Evolutionary conservation across 2,113 vertebrate genomes (phyloP), one percentile per base, ranked within the genome.

Genomic region (Xyrauchen texanus): DNA sequence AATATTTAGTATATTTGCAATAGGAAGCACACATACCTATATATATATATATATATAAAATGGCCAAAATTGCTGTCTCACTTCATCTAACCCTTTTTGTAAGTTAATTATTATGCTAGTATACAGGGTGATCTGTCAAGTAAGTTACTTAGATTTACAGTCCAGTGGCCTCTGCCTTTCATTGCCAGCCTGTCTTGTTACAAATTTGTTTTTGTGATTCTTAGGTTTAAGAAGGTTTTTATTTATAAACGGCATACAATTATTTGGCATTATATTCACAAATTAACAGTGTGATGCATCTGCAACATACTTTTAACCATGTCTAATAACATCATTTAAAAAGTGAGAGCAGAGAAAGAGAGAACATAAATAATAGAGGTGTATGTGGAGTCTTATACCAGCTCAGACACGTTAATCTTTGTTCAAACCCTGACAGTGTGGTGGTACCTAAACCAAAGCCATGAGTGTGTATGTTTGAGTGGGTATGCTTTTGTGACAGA

Each of bases 361-460:
- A 69, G n/a, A 11, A 13, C 47, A 47, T 74, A 52, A 76, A 47
- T 74, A 52, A 76, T 10, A 65, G 76, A 84, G 66, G 34, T 5
- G 34, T 73, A 68, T 74, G 82, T 16, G 77, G 80, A 75, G 34
- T 81, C 60, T 68, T 13, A 68, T 68, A 15, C 58, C 66, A 77
- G 68, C 8, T 67, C 49, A 67, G 78, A 82, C 86, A 85, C 84
- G 89, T 90, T 89, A 82, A 91, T 91, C 87, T 86, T 11, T 34
- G 86, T 86, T 85, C 80, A 49, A 70, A 46, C 11, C 58, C 80
- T 82, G 86, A 87, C 79, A 13, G 66, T 87, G 16, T 53, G 76
- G 83, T 85, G 53, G 75, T 77, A 79, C 78, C 80, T 81, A 82
- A 77, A 83, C 79, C 83, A 87, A 89, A 89, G 80, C 75, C 69